These are phyloP conservation scores for Psilopogon haemacephalus DNA, from an alignment of 2,113 vertebrate species.

Conservation along the genomic window DNA sequence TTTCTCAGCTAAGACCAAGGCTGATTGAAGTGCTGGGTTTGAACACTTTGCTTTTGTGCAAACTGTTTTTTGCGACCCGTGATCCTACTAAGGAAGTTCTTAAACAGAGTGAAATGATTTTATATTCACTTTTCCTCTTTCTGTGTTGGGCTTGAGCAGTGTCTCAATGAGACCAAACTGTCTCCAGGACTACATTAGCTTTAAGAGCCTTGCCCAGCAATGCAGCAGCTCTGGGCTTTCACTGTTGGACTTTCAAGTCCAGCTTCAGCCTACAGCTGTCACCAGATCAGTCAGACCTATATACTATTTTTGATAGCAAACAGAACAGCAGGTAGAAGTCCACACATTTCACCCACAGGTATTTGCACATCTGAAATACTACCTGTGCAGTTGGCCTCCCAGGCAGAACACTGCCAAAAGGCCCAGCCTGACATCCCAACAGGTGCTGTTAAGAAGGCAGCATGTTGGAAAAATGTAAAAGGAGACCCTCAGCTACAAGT, in stretches of 20 bases:
- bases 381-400: background rate
- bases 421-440: background rate
- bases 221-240: background rate
- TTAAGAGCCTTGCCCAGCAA: background rate
- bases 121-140: background rate
- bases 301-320: background rate
- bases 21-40: background rate
- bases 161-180: background rate
- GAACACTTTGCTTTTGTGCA: accelerated
- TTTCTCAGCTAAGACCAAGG: background rate
- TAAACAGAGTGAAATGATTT: background rate
- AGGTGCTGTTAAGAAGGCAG: background rate
- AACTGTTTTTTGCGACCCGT: background rate
- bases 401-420: no score
- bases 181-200: background rate
- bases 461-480: accelerated
- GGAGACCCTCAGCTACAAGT: background rate
- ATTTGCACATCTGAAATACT: background rate
- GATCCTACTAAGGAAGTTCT: background rate
- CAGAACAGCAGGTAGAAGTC: background rate
- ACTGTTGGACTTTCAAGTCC: background rate
- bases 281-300: background rate
- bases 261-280: background rate
- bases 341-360: background rate
- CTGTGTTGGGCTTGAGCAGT: background rate